Percentiles rank a stretch among this genome's conserved stretches.
Evolutionary conservation across 1,140 invertebrate genomes (phyloP).

Genomic region (Trissolcus basalis): DNA sequence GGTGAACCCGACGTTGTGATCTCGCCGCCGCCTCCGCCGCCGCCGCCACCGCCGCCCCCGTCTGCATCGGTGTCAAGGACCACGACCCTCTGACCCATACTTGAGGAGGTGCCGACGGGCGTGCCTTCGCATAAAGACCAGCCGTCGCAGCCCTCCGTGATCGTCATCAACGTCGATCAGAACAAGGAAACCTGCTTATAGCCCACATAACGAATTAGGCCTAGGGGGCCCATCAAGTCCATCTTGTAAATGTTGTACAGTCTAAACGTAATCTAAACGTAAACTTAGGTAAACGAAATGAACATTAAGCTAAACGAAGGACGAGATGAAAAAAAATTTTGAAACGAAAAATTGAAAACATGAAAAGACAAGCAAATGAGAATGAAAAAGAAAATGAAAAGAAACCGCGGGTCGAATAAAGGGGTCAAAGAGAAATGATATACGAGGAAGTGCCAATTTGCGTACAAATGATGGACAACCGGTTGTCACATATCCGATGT

Average conservation of each 20-base stretch:
- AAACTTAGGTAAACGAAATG: neutral
- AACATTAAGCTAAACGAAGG: neutral
- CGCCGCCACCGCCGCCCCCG: conserved; percentile 69
- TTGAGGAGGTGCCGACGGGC: conserved; percentile 73
- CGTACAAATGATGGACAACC: conserved; percentile 39
- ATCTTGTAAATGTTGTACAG: conserved; percentile 54
- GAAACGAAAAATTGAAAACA: too few species aligned
- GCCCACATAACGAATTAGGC: conserved; percentile 61
- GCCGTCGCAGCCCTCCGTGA: conserved; percentile 65
- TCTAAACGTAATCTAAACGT: neutral
- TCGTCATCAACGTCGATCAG: conserved; percentile 69
- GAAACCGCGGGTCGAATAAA: too few species aligned
- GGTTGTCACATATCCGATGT: conserved; percentile 35
- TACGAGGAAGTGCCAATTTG: too few species aligned
- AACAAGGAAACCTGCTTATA: conserved; percentile 73
- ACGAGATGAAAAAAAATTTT: neutral
- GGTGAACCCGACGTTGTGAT: conserved; percentile 74
- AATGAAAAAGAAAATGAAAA: too few species aligned
- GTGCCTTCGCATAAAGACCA: conserved; percentile 68
- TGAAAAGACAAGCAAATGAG: too few species aligned
- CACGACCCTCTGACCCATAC: conserved; percentile 75
- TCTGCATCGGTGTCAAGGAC: conserved; percentile 69
- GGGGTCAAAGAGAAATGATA: too few species aligned
- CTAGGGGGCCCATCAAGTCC: conserved; percentile 27
- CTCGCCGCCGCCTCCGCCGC: conserved; percentile 66